A percentile compares a stretch with the other conserved stretches of the same genome.
Evolutionary conservation across 1,140 invertebrate species (phyloP).

Genomic region (Heliconius himera): DNA sequence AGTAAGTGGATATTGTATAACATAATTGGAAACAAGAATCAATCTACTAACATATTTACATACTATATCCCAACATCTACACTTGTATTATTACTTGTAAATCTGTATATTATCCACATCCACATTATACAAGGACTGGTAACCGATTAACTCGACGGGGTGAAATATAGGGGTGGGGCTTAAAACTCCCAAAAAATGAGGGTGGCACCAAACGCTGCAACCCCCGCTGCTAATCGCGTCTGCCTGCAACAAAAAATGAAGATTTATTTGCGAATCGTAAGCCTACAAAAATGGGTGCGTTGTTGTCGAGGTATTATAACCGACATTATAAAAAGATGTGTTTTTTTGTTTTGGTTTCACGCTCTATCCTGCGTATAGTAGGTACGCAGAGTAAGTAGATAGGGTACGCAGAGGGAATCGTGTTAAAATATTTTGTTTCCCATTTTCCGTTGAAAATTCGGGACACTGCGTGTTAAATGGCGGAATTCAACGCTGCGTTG

Average conservation of each 20-base stretch:
- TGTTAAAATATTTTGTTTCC: too few relatives aligned
- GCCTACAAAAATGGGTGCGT: conserved; percentile 29
- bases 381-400: too few relatives aligned
- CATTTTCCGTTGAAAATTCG: too few relatives aligned
- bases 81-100: conserved; percentile 7
- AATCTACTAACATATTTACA: background rate
- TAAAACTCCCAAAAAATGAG: conserved; percentile 59
- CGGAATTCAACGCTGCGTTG: too few relatives aligned
- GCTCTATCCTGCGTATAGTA: too few relatives aligned
- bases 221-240: conserved; percentile 38
- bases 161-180: conserved; percentile 49
- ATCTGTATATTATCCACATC: conserved; percentile 31
- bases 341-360: background rate
- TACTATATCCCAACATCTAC: background rate
- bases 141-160: conserved; percentile 44
- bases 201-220: conserved; percentile 56
- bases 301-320: conserved; percentile 18
- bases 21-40: background rate
- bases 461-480: too few relatives aligned
- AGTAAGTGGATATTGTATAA: too few relatives aligned
- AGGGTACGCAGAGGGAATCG: too few relatives aligned
- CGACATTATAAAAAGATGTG: conserved; percentile 6
- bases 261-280: conserved; percentile 65
- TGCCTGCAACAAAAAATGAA: conserved; percentile 69
- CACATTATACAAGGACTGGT: conserved; percentile 38